Evolutionary conservation across 2,797 vertebrate species (phyloP).

Genomic region (Harpagifer antarcticus): DNA sequence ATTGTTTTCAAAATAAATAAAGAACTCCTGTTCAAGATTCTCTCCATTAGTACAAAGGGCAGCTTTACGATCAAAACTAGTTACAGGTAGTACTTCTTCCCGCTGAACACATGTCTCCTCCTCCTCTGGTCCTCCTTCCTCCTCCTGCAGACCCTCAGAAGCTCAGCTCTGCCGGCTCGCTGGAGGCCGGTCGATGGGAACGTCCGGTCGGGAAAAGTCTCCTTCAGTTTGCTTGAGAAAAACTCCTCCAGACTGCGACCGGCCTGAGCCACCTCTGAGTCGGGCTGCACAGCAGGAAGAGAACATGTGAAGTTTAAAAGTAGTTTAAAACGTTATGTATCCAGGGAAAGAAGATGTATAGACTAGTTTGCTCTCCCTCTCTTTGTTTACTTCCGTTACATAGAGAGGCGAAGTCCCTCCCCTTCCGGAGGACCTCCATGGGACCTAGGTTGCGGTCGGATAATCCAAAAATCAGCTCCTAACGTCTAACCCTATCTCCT

Average conservation of each 20-base stretch:
- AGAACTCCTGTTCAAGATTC: background rate
- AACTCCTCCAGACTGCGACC: constrained; percentile 90
- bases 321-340: background rate
- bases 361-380: too few species aligned
- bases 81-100: constrained; percentile 71
- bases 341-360: background rate
- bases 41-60: background rate
- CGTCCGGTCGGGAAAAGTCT: constrained; percentile 87
- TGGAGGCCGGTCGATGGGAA: constrained; percentile 87
- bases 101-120: constrained; percentile 84
- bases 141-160: constrained; percentile 86
- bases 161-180: constrained; percentile 77
- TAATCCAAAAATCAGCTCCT: too few species aligned
- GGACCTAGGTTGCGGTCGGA: too few species aligned
- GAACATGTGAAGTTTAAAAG: background rate
- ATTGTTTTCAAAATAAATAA: background rate
- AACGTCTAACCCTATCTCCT: too few species aligned
- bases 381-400: too few species aligned
- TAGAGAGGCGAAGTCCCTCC: too few species aligned
- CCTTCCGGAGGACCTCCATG: too few species aligned
- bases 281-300: constrained; percentile 83
- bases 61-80: background rate
- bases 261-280: constrained; percentile 96
- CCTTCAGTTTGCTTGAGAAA: constrained; percentile 89
- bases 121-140: constrained; percentile 88